Evolutionary conservation across 2,797 vertebrate species (phyloP).

Genomic region (Helarctos malayanus): DNA sequence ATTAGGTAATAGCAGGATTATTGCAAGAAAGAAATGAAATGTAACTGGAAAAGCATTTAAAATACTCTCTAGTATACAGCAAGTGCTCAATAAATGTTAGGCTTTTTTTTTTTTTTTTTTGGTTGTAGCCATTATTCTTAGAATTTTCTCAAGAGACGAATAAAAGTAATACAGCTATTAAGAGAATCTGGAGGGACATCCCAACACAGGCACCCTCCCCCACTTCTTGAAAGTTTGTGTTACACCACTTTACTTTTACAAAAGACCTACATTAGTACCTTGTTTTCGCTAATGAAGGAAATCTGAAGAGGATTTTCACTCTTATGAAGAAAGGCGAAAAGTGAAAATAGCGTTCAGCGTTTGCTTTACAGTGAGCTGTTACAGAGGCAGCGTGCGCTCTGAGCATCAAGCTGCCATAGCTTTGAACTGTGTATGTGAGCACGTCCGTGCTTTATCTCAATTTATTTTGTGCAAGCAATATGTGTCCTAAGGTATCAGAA

Average conservation of each 20-base stretch:
- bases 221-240: neutral
- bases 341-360: neutral
- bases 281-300: neutral
- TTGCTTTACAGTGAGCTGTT: neutral
- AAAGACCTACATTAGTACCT: neutral
- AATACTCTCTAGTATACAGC: neutral
- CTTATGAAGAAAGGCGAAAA: neutral
- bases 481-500: neutral
- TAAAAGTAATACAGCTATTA: conserved; percentile 21
- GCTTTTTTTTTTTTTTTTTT: neutral
- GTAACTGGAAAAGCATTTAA: neutral
- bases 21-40: neutral
- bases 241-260: neutral
- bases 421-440: neutral
- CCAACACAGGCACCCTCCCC: neutral
- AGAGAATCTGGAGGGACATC: neutral
- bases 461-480: neutral
- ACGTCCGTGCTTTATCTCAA: neutral
- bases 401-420: neutral
- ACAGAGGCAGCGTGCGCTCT: neutral
- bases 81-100: conserved; percentile 43
- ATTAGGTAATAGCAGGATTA: conserved; percentile 22
- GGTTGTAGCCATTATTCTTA: neutral
- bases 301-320: neutral
- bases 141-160: conserved; percentile 49